Base-by-base conservation (phyloP, 30 jellyfish, hydroid and myxozoan species). In the Turritopsis dohrnii region DNA sequence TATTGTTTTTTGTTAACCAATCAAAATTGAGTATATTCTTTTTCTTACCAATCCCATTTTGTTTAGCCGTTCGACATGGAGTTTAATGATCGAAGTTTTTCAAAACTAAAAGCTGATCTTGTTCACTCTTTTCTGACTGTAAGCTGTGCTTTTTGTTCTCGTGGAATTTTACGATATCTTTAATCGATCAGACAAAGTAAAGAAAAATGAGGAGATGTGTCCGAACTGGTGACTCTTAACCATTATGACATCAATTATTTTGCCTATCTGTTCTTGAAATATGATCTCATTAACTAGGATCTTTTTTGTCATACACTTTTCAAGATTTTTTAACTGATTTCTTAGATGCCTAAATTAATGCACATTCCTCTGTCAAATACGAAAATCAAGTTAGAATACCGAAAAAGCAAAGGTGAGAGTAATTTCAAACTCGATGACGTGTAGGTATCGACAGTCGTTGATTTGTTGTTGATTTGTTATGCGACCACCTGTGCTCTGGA, bases 101-200 rank as follows among this genome's bases (percentile, higher is more conserved):
- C 86, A 18, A 75, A 75, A 20, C 21, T 85, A 0, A 89, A 81
- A 60, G 80, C 31, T 18, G 95, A 89, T 54, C 81, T 89, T 28
- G 89, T 85, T 60, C 80, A 75, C 17, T 76, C 86, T 1, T 69
- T 89, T 5, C 53, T 81, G 19, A n/a, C 85, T 76, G 96, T 89
- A 85, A 22, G 95, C 60, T 41, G 60, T 5, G 5, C 13, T 41
- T 41, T 41, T 41, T 13, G 60, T 41, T 41, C 13, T 13, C 60
- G n/a, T n/a, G n/a, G n/a, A n/a, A n/a, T n/a, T n/a, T n/a, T n/a
- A n/a, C n/a, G n/a, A n/a, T n/a, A n/a, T n/a, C n/a, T n/a, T n/a
- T n/a, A n/a, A n/a, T n/a, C n/a, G n/a, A n/a, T n/a, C n/a, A n/a
- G n/a, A n/a, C n/a, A n/a, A n/a, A n/a, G n/a, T n/a, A n/a, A n/a